Conservation (phyloP, 2,797 vertebrate genomes). For the Bucorvus abyssinicus region DNA sequence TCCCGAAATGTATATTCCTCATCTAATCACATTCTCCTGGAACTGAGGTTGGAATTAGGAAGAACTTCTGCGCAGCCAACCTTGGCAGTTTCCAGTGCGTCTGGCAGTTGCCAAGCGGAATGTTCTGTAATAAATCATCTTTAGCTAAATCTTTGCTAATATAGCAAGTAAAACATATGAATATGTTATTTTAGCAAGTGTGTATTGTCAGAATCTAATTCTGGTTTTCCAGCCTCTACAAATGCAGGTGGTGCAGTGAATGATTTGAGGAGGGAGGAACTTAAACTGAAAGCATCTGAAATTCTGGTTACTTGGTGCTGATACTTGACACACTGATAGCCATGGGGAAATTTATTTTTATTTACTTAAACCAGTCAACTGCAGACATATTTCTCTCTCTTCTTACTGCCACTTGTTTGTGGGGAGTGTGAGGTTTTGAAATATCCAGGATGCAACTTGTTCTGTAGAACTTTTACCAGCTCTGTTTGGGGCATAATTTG, state of each 20-base stretch:
- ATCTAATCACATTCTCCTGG: neutral
- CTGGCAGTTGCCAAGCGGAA: neutral
- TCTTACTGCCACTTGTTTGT: neutral
- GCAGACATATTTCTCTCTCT: neutral
- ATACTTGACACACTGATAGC: neutral
- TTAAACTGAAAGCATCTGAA: neutral
- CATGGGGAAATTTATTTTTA: neutral
- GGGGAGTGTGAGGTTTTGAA: neutral
- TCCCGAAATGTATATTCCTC: neutral
- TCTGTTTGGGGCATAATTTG: neutral
- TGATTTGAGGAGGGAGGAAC: neutral
- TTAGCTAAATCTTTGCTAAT: conserved; percentile 14
- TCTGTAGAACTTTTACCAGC: neutral
- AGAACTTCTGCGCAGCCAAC: neutral
- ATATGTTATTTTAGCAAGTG: conserved; percentile 13
- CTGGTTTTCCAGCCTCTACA: neutral
- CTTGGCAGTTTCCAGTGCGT: neutral
- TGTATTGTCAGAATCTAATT: neutral
- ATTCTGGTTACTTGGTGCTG: neutral
- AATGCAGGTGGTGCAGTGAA: neutral
- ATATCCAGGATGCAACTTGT: neutral
- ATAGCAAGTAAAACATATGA: neutral
- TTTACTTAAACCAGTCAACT: neutral
- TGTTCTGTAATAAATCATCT: conserved; percentile 9
- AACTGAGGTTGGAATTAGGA: neutral